Evolutionary conservation across 2,113 vertebrate species (phyloP), one percentile per base, ranked within the genome.

Genomic region (Puntigrus tetrazona): DNA sequence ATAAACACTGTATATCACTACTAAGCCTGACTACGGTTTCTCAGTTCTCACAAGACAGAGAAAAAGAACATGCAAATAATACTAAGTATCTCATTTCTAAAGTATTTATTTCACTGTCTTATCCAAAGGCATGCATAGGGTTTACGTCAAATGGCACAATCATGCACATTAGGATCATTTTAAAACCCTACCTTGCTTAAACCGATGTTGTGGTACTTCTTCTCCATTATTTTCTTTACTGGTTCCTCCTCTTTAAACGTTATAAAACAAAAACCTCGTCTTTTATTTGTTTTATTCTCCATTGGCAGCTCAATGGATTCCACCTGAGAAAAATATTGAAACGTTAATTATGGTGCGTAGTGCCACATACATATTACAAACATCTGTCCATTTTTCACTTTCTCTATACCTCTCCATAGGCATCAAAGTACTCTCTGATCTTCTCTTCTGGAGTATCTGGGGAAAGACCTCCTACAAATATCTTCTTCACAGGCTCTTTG

Each of bases 221-320:
- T 99, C 91, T 99, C 97, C 97, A 99, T 99, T 88, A 99, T 98
- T 86, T 94, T 96, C 92, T 99, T 99, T 20, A 99, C 98, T 67
- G 97, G 95, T 14, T 99, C 98, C 86, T 99, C 97, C 73, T 99
- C 97, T 91, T 96, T 97, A 91, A 99, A 99, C 4, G 97, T 99
- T 89, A 99, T 98, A 92, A 99, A 99, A 92, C 98, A 99, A 94
- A 99, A 99, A 22, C 98, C 97, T 93, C 98, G 95, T 38, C 98
- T 95, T 91, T 99, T 99, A 91, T 99, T 99, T n/a, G 97, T 98
- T 93, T 99, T 99, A 93, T 97, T 98, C 92, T 99, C 98, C 97
- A 99, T 98, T 83, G 97, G 97, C 36, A 99, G 96, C 82, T 99
- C 98, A 92, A 99, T 96, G 0, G 97, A 97, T 92, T 99, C 98